Base-by-base conservation (phyloP, 2,888 invertebrate genomes). In the Branchellion lobata region DNA sequence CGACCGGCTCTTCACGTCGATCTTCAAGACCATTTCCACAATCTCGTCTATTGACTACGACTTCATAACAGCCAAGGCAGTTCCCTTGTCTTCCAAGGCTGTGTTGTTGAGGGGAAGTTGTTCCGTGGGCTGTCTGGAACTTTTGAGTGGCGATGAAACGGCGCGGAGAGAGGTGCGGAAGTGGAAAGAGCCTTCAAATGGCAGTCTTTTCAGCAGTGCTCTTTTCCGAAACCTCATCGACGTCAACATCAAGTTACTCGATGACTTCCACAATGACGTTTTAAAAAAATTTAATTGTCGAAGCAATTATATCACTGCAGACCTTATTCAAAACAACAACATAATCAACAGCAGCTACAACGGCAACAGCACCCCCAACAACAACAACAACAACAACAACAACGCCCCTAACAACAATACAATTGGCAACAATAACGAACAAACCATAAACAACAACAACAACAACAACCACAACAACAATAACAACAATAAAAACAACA, bases 41-140 rank as follows among this genome's bases (percentile, higher is more conserved):
- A 57, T 57, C 61, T 57, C 61, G 11, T 24, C 61, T n/a, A 57
- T n/a, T n/a, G 61, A 57, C 24, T 57, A 57, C 24, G 61, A 57
- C 61, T n/a, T 57, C 61, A 57, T 57, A 5, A 5, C 61, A 5
- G 24, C 61, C 5, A 57, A 57, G 24, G 21, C 21, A 18, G 3
- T 40, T 14, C 40, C 40, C 5, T 14, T 40, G 8, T 40, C 61
- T n/a, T 57, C 24, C 24, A 18, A 57, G 24, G n/a, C 5, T 3
- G 3, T 24, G 5, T 57, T 57, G 21, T 57, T 57, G n/a, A 8
- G 21, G 21, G 21, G 24, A 18, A 57, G 61, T 57, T 57, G 5
- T 57, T 57, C 61, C 3, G 21, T 57, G 61, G 61, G 21, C 21
- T 8, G 3, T 18, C 21, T 40, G 40, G 40, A 5, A n/a, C 21